Conservation (phyloP, 35 echinoderm and acorn worm species). For the Lytechinus pictus region DNA sequence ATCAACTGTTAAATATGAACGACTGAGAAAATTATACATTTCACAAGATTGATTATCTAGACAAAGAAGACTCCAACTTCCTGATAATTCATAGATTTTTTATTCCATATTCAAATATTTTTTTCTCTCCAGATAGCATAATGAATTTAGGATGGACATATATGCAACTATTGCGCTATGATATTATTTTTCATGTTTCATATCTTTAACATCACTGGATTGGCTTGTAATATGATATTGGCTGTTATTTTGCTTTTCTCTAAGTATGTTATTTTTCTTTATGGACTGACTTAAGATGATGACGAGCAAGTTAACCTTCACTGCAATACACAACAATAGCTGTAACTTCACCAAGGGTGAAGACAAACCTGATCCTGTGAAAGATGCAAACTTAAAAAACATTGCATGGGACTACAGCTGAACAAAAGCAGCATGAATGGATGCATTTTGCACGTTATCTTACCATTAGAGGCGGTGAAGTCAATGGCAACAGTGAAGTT, state of each 20-base stretch:
- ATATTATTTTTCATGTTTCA: no score
- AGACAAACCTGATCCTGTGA: neutral
- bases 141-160: no score
- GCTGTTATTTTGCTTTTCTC: no score
- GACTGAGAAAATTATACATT: no score
- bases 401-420: neutral
- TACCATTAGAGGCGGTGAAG: slow-evolving; percentile 97
- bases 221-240: no score
- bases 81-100: neutral
- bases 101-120: no score
- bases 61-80: neutral
- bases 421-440: neutral
- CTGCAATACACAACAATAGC: neutral
- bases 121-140: no score
- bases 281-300: no score
- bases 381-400: neutral
- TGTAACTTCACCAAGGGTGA: neutral
- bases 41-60: no score
- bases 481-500: slow-evolving; percentile 86
- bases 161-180: no score
- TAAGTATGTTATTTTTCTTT: no score
- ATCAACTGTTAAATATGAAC: neutral
- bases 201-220: no score
- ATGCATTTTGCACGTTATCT: slow-evolving; percentile 22
- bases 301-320: neutral